Evolutionary conservation across 2,888 invertebrate genomes (phyloP).

Genomic region (Chymomyza caudatula): DNA sequence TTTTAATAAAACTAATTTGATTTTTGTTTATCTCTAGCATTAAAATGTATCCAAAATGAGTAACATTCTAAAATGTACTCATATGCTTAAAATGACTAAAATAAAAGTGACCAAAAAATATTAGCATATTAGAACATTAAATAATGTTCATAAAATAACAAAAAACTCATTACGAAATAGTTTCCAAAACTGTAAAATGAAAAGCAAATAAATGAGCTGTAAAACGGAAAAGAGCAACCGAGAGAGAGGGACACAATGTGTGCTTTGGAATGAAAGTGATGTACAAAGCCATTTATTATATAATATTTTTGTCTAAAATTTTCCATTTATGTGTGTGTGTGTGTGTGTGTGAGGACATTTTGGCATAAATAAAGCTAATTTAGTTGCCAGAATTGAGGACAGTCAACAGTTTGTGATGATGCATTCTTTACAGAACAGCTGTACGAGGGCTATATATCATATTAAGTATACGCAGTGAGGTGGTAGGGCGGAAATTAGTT

Average conservation of each 20-base stretch:
- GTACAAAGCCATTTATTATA: no score
- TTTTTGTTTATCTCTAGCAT: no score
- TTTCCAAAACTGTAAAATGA: background rate
- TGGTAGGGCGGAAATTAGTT: background rate
- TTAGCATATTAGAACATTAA: slow-evolving; percentile 14
- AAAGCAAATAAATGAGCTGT: background rate
- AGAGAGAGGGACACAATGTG: background rate
- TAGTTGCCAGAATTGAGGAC: background rate
- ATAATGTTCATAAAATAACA: slow-evolving; percentile 12
- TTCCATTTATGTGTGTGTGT: no score
- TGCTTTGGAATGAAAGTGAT: no score
- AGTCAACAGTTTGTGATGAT: background rate
- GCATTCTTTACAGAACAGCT: background rate
- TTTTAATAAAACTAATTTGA: no score
- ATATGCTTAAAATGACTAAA: no score
- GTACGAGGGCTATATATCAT: background rate
- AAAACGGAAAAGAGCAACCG: background rate
- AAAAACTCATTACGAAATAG: slow-evolving; percentile 3
- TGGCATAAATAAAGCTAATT: background rate
- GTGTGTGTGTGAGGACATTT: background rate
- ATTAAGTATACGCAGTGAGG: background rate
- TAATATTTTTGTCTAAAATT: no score
- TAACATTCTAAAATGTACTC: no score
- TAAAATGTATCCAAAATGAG: no score
- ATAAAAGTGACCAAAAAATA: no score